A percentile compares a stretch with the other conserved stretches of the same genome.
phyloP scores from a whole-genome alignment of 2,888 invertebrate genomes.

The Dione juno region DNA sequence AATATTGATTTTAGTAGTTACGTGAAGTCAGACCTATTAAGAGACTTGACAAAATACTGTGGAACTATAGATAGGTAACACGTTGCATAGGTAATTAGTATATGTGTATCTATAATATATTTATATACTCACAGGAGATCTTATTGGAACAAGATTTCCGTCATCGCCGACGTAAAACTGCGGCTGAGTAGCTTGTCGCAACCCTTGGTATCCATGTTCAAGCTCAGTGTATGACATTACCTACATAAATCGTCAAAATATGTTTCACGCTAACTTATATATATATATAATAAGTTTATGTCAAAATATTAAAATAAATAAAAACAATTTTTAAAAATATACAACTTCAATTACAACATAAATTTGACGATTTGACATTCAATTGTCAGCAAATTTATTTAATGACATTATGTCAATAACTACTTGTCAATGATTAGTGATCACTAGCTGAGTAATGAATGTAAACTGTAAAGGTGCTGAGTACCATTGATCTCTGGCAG shows the following conservation, averaged over 20 bases:
- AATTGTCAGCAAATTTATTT: conserved; percentile 11
- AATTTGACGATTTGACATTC: conserved; percentile 30
- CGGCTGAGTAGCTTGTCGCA: conserved; percentile 87
- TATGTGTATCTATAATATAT: not conserved
- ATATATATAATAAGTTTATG: conserved; percentile 15
- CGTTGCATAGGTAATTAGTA: not conserved
- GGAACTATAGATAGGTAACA: not conserved
- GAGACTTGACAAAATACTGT: not conserved
- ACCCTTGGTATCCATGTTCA: conserved; percentile 95
- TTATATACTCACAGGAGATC: conserved; percentile 82
- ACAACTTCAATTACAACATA: conserved; percentile 15
- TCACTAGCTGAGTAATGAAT: not conserved
- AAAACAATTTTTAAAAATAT: conserved; percentile 23
- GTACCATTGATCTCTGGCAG: not conserved
- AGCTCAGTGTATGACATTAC: conserved; percentile 96
- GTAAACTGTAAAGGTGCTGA: too few species aligned
- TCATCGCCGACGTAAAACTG: conserved; percentile 89
- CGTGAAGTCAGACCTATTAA: not conserved
- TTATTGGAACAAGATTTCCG: conserved; percentile 84
- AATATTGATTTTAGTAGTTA: conserved; percentile 24
- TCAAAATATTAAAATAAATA: conserved; percentile 12
- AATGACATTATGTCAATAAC: conserved; percentile 17
- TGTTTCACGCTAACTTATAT: conserved; percentile 26
- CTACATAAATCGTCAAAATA: conserved; percentile 59
- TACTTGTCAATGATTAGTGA: not conserved